A percentile compares a stretch with the other conserved stretches of the same genome.
Conservation (phyloP, 1,140 invertebrate genomes). For the Stenopsyche tienmushanensis region DNA sequence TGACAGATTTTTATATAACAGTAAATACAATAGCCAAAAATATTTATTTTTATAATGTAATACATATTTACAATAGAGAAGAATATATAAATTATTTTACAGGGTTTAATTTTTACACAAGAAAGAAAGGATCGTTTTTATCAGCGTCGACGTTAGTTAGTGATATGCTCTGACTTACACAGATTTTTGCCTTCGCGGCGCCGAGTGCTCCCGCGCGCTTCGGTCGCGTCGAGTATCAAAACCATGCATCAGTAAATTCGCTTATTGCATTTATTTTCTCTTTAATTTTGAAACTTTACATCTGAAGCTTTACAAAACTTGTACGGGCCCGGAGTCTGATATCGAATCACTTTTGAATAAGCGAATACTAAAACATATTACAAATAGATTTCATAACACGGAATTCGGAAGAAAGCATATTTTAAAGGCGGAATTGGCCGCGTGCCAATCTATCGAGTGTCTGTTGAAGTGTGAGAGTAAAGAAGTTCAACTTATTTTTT, state of each 20-base stretch:
- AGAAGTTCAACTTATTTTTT: background rate
- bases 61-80: slow-evolving; percentile 41
- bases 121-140: slow-evolving; percentile 25
- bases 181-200: slow-evolving; percentile 15
- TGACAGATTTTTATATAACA: slow-evolving; percentile 38
- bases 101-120: slow-evolving; percentile 39
- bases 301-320: slow-evolving; percentile 21
- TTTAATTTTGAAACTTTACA: slow-evolving; percentile 8
- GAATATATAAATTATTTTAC: slow-evolving; percentile 37
- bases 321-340: slow-evolving; percentile 21
- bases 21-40: slow-evolving; percentile 41
- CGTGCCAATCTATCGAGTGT: slow-evolving; percentile 9
- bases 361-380: slow-evolving; percentile 20
- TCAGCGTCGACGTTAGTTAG: slow-evolving; percentile 31
- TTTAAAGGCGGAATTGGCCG: slow-evolving; percentile 8
- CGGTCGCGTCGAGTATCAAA: too few species aligned
- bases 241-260: background rate
- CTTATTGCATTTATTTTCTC: slow-evolving; percentile 8
- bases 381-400: slow-evolving; percentile 12
- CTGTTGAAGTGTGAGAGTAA: slow-evolving; percentile 21
- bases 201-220: slow-evolving; percentile 12
- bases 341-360: slow-evolving; percentile 24
- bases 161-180: slow-evolving; percentile 17
- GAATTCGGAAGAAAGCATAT: slow-evolving; percentile 8
- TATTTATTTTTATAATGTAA: slow-evolving; percentile 42